Evolutionary conservation across 2,797 vertebrate genomes (phyloP).

Genomic region (Sebastiscus tertius): DNA sequence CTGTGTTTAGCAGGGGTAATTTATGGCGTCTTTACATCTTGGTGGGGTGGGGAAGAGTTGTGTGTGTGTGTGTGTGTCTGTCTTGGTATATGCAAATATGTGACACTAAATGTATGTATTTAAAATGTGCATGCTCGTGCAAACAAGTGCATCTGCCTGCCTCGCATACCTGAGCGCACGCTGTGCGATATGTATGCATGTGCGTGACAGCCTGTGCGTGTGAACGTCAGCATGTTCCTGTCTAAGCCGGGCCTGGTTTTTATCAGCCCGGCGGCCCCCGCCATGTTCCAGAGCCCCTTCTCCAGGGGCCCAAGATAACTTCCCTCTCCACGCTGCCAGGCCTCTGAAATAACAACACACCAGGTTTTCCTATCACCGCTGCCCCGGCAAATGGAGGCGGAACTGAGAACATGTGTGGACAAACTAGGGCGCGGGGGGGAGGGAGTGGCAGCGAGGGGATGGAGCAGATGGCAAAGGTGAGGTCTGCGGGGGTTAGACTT

Average conservation of each 20-base stretch:
- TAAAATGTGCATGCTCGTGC: neutral
- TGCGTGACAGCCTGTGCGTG: constrained; percentile 21
- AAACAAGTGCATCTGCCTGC: neutral
- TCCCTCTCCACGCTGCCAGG: constrained; percentile 65
- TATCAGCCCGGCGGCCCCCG: constrained; percentile 64
- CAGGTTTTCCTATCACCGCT: constrained; percentile 75
- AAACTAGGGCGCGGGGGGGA: constrained; percentile 35
- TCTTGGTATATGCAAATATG: neutral
- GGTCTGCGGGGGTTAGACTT: constrained; percentile 33
- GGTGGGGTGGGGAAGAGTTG: neutral
- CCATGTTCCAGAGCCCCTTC: constrained; percentile 59
- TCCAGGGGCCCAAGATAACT: constrained; percentile 72
- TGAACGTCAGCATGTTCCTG: constrained; percentile 56
- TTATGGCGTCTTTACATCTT: constrained; percentile 53
- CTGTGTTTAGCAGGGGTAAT: constrained; percentile 55
- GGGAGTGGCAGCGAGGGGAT: constrained; percentile 16
- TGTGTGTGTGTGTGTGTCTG: neutral
- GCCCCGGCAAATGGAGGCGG: constrained; percentile 66
- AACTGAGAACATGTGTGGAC: constrained; percentile 76
- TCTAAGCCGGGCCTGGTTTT: constrained; percentile 65
- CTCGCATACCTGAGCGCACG: neutral
- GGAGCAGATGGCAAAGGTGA: constrained; percentile 74
- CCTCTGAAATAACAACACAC: constrained; percentile 77
- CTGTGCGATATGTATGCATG: neutral
- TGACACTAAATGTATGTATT: neutral